phyloP scores from a whole-genome alignment of 1,140 invertebrate genomes.

The Atta texana region DNA sequence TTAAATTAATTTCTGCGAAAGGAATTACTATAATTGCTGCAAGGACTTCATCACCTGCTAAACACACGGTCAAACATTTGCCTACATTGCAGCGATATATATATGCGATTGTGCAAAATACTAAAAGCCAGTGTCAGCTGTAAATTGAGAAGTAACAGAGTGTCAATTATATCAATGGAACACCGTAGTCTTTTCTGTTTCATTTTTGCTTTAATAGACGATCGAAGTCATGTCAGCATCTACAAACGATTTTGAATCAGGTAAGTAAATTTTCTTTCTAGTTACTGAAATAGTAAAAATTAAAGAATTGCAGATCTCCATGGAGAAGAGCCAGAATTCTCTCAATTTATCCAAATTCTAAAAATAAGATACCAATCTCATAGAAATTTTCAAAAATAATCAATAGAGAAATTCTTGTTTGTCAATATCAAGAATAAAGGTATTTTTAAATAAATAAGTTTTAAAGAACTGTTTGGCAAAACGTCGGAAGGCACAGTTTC shows the following conservation, averaged over 20 bases:
- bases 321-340: not conserved
- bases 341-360: not conserved
- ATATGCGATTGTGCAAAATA: conserved; percentile 25
- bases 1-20: conserved; percentile 23
- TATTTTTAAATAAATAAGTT: not conserved
- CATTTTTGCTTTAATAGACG: not conserved
- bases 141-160: conserved; percentile 27
- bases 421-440: not conserved
- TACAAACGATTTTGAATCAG: conserved; percentile 4
- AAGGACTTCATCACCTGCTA: conserved; percentile 12
- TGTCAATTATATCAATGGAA: conserved; percentile 38
- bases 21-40: not conserved
- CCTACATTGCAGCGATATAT: conserved; percentile 4
- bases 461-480: not conserved
- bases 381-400: not conserved
- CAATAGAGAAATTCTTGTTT: not conserved
- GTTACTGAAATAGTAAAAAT: not conserved
- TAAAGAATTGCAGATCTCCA: not conserved
- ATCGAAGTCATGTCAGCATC: not conserved
- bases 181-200: not conserved
- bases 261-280: not conserved
- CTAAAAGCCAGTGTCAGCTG: conserved; percentile 6
- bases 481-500: conserved; percentile 9
- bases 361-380: not conserved
- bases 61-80: conserved; percentile 32